Percentiles rank a stretch among this genome's conserved stretches.
phyloP scores from a whole-genome alignment of 2,888 invertebrate species.

The Eledona agricola region DNA sequence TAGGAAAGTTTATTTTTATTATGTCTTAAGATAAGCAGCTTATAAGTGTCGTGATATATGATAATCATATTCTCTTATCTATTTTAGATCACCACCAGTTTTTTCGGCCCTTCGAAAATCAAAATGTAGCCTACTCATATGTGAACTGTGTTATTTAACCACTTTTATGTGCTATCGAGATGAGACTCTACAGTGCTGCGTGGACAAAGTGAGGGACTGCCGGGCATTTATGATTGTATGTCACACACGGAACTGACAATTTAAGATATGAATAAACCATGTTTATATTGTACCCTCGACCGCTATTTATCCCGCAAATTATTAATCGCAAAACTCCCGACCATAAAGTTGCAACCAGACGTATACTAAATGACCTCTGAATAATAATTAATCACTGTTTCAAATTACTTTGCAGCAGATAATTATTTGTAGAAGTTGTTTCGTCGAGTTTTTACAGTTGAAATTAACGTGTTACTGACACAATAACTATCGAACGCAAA shows the following conservation, averaged over 20 bases:
- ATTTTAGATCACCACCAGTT: constrained; percentile 31
- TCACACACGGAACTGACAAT: constrained; percentile 58
- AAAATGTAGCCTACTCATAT: constrained; percentile 45
- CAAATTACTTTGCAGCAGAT: too few relatives aligned
- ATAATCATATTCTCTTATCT: constrained; percentile 48
- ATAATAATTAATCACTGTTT: too few relatives aligned
- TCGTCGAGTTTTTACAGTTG: too few relatives aligned
- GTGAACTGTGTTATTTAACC: constrained; percentile 48
- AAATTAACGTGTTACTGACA: too few relatives aligned
- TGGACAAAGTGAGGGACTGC: constrained; percentile 40
- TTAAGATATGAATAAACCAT: constrained; percentile 60
- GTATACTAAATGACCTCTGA: too few relatives aligned
- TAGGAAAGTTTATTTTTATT: constrained; percentile 59
- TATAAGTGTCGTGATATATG: constrained; percentile 61
- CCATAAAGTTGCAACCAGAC: too few relatives aligned
- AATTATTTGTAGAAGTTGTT: too few relatives aligned
- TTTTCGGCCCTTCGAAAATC: constrained; percentile 37
- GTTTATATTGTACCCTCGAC: constrained; percentile 62
- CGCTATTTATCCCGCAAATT: too few relatives aligned
- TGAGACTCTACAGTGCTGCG: constrained; percentile 32
- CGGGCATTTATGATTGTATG: constrained; percentile 46
- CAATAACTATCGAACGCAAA: too few relatives aligned
- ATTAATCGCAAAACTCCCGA: too few relatives aligned
- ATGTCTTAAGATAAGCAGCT: constrained; percentile 59
- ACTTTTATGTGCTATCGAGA: constrained; percentile 40